Conservation (phyloP, 2,888 invertebrate species). For the Stenodera caucasica region DNA sequence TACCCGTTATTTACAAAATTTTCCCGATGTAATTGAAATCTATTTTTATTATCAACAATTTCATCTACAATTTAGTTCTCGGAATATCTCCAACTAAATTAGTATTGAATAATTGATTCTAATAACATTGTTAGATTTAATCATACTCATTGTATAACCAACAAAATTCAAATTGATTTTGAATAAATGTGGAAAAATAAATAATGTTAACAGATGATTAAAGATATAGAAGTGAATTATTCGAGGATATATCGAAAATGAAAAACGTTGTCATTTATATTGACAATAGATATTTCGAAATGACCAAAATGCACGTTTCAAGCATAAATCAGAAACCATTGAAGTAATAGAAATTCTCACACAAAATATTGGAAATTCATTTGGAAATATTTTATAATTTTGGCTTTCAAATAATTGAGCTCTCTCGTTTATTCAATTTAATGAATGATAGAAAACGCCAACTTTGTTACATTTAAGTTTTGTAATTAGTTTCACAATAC, state of each 20-base stretch:
- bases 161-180: neutral
- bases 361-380: conserved; percentile 5
- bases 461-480: conserved; percentile 8
- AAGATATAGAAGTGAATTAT: neutral
- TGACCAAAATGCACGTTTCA: neutral
- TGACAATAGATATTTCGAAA: no score
- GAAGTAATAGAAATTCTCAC: neutral
- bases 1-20: neutral
- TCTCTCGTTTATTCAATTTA: conserved; percentile 4
- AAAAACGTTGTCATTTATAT: neutral
- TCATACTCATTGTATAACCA: neutral
- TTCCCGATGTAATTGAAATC: neutral
- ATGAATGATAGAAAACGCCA: conserved; percentile 13
- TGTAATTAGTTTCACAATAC: conserved; percentile 1
- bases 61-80: neutral
- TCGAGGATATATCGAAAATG: neutral
- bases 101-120: conserved; percentile 8
- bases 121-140: neutral
- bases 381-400: neutral
- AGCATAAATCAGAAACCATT: neutral
- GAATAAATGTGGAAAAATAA: neutral
- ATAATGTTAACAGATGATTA: neutral
- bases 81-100: neutral
- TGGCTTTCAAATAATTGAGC: neutral
- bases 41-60: neutral